Evolutionary conservation across 2,888 invertebrate genomes (phyloP), one percentile per base, ranked within the genome.

Genomic region (Glyphotaelius pellucidus): DNA sequence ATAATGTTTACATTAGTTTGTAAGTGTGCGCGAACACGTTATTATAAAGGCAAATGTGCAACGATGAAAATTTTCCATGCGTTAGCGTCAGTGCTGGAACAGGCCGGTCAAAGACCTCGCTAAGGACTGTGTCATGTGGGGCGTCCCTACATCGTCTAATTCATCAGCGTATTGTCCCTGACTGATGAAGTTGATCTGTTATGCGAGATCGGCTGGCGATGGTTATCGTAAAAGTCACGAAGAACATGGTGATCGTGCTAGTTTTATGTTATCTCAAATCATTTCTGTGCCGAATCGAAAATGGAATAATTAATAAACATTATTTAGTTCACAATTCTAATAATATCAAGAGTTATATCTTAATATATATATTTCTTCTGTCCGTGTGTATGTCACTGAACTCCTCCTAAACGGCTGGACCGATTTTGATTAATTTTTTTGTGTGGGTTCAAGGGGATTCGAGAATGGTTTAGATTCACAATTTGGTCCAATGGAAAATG

Each of bases 61-160:
- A 86, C 67, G 67, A 67, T 86, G 86, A 86, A 86, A 86, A 86
- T 86, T 86, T 86, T 86, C 86, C 86, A 86, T 86, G 86, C 47
- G 86, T 86, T 38, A 14, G n/a, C 42, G 30, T n/a, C 35, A n/a
- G 42, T 86, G n/a, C 42, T 25, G 67, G 25, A 67, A 15, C 42
- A 31, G 42, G 30, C 30, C 35, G 86, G 42, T 42, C 86, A 86
- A 11, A 38, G 86, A 86, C 38, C 86, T 47, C 35, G 38, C 38
- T 42, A n/a, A 42, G 86, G 86, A 25, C 35, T 30, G 38, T 14
- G n/a, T 15, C 42, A 35, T 42, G 47, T 86, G 86, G 32, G 32
- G 81, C 31, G 9, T 25, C 81, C 81, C 30, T 81, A 32, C 31
- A 19, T 81, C 81, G 30, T 81, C 67, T 67, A 25, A 52, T n/a